Base-by-base conservation (phyloP, 1,140 invertebrate genomes). In the Trachymyrmex cornetzi region DNA sequence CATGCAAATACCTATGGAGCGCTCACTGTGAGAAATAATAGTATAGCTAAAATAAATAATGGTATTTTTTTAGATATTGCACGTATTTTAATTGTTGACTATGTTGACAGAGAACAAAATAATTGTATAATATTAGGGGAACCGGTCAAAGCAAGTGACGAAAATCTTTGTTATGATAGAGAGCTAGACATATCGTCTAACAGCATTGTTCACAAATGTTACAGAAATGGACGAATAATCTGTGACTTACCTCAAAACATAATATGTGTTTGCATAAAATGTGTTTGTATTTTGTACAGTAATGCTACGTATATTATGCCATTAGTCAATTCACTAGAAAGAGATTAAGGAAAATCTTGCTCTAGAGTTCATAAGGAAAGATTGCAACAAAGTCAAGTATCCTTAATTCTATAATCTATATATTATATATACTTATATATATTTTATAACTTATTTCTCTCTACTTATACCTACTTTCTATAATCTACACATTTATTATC, bases 211-310 rank as follows among this genome's bases (percentile, higher is more conserved):
- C 24, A 63, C 16, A 2, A 6, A 30, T 63, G 61, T 12, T 24
- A 14, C 27, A 27, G 12, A 63, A 27, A 24, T 63, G 24, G 24
- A 27, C 61, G 14, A 63, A 63, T 27, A 63, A 63, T 63, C 27
- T 63, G 3, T 63, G 0, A 63, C 4, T 30, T 63, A 12, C 24
- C 61, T 30, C 61, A 63, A 7, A 63, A 7, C 24, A 16, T 63
- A 30, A 63, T 63, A 63, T 63, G n/a, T n/a, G n/a, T n/a, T n/a
- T n/a, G n/a, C n/a, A n/a, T 24, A 63, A 63, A 63, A 63, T 63
- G 24, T 63, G 24, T 63, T 16, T 27, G 12, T 12, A 12, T 63
- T 63, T 63, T 24, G 5, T 63, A 63, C 27, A 63, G 12, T 63
- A 63, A 63, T 16, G 6, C 61, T 14, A 16, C 11, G 30, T 30